Evolutionary conservation across 53 echinoderm and acorn worm species (phyloP).

Genomic region (Henricia sp.): DNA sequence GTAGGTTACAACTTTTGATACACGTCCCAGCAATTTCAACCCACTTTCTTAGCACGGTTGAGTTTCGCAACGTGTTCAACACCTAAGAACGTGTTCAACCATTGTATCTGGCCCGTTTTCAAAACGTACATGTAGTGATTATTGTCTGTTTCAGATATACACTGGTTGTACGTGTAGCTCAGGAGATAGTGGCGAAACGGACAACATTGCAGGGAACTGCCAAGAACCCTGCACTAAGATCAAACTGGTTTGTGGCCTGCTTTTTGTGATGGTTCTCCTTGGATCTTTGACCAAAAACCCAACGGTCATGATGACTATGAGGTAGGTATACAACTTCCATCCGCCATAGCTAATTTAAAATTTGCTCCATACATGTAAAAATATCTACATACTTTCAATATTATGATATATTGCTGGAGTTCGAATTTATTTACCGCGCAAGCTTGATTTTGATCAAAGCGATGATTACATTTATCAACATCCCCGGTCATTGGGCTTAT

Average conservation of each 20-base stretch:
- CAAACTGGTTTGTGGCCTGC: slow-evolving; percentile 1
- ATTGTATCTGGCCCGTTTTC: not conserved
- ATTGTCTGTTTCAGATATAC: slow-evolving; percentile 28
- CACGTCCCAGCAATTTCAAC: not conserved
- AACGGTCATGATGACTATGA: slow-evolving; percentile 48
- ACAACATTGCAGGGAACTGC: slow-evolving; percentile 11
- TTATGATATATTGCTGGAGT: not conserved
- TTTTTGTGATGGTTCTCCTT: slow-evolving; percentile 38
- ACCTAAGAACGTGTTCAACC: no score
- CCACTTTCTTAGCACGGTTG: not conserved
- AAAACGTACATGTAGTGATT: not conserved
- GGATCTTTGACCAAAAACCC: slow-evolving; percentile 47
- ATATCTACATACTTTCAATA: not conserved
- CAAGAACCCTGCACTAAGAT: slow-evolving; percentile 25
- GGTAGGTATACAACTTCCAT: slow-evolving; percentile 20
- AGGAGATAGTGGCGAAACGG: not conserved
- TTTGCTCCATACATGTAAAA: not conserved
- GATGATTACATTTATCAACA: not conserved
- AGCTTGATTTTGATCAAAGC: no score
- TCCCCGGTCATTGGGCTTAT: no score
- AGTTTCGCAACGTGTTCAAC: no score
- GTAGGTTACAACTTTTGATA: no score
- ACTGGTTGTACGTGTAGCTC: slow-evolving; percentile 55
- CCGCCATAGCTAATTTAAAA: not conserved
- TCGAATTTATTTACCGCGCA: no score